Evolutionary conservation across 2,888 invertebrate species (phyloP), one percentile per base, ranked within the genome.

Genomic region (Neria commutata): DNA sequence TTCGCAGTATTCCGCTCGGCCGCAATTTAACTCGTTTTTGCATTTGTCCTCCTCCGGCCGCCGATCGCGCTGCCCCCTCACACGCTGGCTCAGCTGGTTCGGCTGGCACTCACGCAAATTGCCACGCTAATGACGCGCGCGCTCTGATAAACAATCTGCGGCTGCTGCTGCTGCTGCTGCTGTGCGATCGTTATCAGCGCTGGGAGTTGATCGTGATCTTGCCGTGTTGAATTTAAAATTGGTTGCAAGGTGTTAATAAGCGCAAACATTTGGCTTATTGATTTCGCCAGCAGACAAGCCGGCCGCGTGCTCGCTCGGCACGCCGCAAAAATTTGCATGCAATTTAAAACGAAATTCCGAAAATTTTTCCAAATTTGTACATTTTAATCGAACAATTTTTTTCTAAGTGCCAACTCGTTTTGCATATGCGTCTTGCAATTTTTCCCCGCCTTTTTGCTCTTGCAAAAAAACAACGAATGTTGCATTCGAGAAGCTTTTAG

Each of bases 161-260:
- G 58, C 65, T 61, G 17, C 49, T 47, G 34, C 29, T 37, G 46
- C 54, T 46, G 47, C 47, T 6, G 19, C 45, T 58, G 45, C 58
- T 33, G 54, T 16, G 10, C 3, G 26, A 25, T 25, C 48, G 17
- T 16, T 26, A 48, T 10, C 48, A 48, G 26, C 48, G 29, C 10
- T 17, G 16, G 19, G 16, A 19, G 54, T 50, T 56, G 59, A 60
- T 60, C 58, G 56, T 57, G 56, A 56, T 48, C 55, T 50, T 26
- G 53, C 47, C 54, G 60, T 56, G 55, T 63, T 60, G 56, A 62
- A 57, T 54, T 48, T 58, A 54, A 58, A 59, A 57, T 54, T 59
- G 56, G 37, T 53, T 53, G 47, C 49, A 37, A 60, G 54, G 60
- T 58, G 60, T 54, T 60, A 63, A 63, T 63, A 54, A 56, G 54